A percentile compares a stretch with the other conserved stretches of the same genome.
These are phyloP conservation scores for Spodoptera littoralis DNA, from an alignment of 2,888 invertebrate genomes.

Conservation along the genomic window DNA sequence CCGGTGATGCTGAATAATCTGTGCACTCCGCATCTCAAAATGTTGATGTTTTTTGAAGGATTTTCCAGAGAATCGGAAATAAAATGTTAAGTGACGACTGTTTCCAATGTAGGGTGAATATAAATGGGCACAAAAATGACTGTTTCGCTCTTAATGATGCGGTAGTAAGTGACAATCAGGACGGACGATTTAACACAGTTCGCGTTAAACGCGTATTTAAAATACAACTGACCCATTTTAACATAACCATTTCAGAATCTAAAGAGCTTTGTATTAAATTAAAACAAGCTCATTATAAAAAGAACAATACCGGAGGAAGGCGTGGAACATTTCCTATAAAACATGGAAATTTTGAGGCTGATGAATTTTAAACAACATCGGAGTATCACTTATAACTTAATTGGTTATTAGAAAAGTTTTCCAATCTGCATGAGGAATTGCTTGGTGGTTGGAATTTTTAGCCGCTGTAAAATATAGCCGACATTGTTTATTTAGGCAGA, in stretches of 20 bases:
- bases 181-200: constrained; percentile 39
- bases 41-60: constrained; percentile 25
- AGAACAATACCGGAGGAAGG: constrained; percentile 29
- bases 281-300: constrained; percentile 29
- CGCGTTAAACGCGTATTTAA: constrained; percentile 26
- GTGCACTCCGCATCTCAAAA: constrained; percentile 34
- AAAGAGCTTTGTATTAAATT: constrained; percentile 30
- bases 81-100: constrained; percentile 25
- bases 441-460: constrained; percentile 53
- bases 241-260: constrained; percentile 17
- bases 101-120: constrained; percentile 44
- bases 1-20: constrained; percentile 39
- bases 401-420: constrained; percentile 81
- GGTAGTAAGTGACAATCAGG: constrained; percentile 35
- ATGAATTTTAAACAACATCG: constrained; percentile 70
- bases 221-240: constrained; percentile 42
- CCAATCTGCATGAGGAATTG: constrained; percentile 77
- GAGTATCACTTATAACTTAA: constrained; percentile 74
- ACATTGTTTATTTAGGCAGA: constrained; percentile 56
- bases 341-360: constrained; percentile 62
- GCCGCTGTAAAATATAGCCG: constrained; percentile 47
- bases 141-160: constrained; percentile 35
- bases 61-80: constrained; percentile 18
- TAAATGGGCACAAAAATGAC: constrained; percentile 43
- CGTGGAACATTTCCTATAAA: constrained; percentile 47